Percentiles rank a stretch among this genome's conserved stretches.
phyloP scores from a whole-genome alignment of 2,888 invertebrate genomes.

The Spatulosminthurus flaviceps region DNA sequence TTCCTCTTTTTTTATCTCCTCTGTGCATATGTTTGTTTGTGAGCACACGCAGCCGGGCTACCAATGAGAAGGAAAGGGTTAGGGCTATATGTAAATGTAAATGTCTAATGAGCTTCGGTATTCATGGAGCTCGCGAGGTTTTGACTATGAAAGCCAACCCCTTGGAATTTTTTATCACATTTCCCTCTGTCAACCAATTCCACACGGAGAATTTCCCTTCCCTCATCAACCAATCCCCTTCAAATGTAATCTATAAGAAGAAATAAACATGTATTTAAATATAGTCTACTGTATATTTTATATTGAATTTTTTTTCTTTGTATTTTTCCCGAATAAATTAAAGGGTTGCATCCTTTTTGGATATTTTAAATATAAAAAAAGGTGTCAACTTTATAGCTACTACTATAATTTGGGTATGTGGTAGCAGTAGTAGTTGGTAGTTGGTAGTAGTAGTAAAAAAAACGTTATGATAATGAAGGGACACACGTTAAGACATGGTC shows the following conservation, averaged over 20 bases:
- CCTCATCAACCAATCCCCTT: no score
- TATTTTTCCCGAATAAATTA: neutral
- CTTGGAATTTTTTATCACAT: conserved; percentile 31
- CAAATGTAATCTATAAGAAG: no score
- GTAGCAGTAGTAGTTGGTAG: no score
- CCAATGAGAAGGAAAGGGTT: conserved; percentile 6
- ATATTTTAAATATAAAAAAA: conserved; percentile 41
- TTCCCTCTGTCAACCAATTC: no score
- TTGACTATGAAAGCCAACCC: neutral
- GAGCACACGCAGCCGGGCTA: neutral
- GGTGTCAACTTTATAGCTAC: conserved; percentile 55
- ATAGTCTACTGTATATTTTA: conserved; percentile 55
- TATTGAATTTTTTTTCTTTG: conserved; percentile 36
- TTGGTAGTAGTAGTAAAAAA: neutral
- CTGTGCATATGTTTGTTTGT: no score
- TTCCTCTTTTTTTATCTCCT: neutral
- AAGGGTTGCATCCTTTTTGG: no score
- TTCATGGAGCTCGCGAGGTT: conserved; percentile 22
- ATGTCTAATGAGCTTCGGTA: conserved; percentile 27
- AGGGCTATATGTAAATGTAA: conserved; percentile 28
- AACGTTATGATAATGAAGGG: conserved; percentile 18
- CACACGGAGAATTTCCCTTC: no score
- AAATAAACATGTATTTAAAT: no score
- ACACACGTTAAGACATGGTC: conserved; percentile 18
- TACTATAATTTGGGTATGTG: conserved; percentile 19